These are phyloP conservation scores for Spinibarbus caldwelli DNA, from an alignment of 2,797 vertebrate species.

Conservation along the genomic window DNA sequence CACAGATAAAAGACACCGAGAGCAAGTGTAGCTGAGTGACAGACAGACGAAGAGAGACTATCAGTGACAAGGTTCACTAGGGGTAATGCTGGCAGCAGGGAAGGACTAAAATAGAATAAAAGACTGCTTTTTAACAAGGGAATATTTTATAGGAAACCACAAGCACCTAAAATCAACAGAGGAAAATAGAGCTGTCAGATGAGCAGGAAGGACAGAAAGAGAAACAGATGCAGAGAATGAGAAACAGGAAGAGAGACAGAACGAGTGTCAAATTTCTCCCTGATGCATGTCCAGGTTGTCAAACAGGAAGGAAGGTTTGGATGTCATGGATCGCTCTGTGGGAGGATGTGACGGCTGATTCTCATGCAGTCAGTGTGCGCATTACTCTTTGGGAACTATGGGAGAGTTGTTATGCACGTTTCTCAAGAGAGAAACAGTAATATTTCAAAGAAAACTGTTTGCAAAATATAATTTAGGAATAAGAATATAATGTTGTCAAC, in stretches of 20 bases:
- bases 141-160: slow-evolving; percentile 15
- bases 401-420: too few relatives aligned
- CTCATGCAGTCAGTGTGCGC: slow-evolving; percentile 39
- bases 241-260: neutral
- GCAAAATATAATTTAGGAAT: neutral
- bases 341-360: neutral
- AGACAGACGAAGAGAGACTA: neutral
- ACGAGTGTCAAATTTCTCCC: slow-evolving; percentile 24
- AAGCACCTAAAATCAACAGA: slow-evolving; percentile 21
- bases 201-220: neutral
- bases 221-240: slow-evolving; percentile 4
- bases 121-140: slow-evolving; percentile 29
- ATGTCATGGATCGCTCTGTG: slow-evolving; percentile 45
- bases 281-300: slow-evolving; percentile 47
- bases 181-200: slow-evolving; percentile 32
- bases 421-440: neutral
- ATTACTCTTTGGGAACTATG: slow-evolving; percentile 30
- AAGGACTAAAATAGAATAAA: slow-evolving; percentile 30
- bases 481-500: neutral
- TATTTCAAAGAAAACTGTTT: neutral
- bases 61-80: slow-evolving; percentile 22
- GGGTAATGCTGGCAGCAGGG: neutral
- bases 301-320: slow-evolving; percentile 35
- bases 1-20: slow-evolving; percentile 12
- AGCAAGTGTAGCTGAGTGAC: neutral